Evolutionary conservation across 2,797 vertebrate species (phyloP).

Genomic region (Buphagus erythrorhynchus): DNA sequence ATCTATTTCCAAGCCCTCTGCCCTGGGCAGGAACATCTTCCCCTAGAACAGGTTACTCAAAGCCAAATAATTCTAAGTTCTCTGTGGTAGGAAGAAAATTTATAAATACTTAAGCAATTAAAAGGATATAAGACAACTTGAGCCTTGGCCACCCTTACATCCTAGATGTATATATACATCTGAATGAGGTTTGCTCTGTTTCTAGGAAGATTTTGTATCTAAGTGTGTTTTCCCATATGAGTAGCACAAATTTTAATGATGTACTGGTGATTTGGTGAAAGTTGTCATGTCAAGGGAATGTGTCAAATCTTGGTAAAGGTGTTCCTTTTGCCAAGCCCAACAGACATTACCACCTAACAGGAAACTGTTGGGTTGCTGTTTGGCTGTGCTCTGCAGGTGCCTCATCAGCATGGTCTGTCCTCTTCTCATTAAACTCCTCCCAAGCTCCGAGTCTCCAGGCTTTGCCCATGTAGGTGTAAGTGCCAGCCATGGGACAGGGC

Average conservation of each 20-base stretch:
- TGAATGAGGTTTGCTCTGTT: background rate
- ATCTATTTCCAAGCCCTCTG: background rate
- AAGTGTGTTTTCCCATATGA: background rate
- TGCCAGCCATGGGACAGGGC: background rate
- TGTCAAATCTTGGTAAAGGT: background rate
- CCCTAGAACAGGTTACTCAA: background rate
- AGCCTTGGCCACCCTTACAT: background rate
- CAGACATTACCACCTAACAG: background rate
- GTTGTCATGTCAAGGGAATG: fast-evolving
- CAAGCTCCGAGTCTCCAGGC: fast-evolving
- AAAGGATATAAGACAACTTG: background rate
- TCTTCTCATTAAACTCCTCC: background rate
- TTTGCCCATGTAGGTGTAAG: background rate
- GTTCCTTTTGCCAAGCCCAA: background rate
- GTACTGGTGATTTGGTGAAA: background rate
- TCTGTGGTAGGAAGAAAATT: background rate
- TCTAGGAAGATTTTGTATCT: background rate
- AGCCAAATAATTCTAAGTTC: background rate
- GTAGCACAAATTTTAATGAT: background rate
- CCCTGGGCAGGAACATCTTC: background rate
- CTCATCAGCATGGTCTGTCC: fast-evolving
- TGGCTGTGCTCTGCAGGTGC: background rate
- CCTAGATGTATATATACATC: background rate
- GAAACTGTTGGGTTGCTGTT: background rate
- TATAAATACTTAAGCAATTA: background rate